A percentile compares a stretch with the other conserved stretches of the same genome.
Conservation (phyloP, 2,113 vertebrate genomes). For the Plecotus auritus region DNA sequence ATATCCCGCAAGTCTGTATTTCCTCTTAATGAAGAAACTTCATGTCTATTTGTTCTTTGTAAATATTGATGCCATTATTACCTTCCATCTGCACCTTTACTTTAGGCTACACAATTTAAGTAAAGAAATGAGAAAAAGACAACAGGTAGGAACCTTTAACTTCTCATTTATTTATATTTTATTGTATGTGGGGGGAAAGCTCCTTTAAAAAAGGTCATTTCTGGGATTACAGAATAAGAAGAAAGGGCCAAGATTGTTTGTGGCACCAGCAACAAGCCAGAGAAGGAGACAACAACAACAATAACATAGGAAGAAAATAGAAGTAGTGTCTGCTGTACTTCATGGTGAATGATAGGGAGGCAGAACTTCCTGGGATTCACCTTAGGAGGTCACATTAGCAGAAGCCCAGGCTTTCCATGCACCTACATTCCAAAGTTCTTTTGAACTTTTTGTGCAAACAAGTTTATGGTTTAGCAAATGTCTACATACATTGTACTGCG, state of each 20-base stretch:
- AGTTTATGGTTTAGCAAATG: not conserved
- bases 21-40: not conserved
- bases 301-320: not conserved
- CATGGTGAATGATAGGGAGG: not conserved
- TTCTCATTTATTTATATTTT: slow-evolving; percentile 1
- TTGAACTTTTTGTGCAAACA: not conserved
- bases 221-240: not conserved
- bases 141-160: not conserved
- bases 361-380: not conserved
- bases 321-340: not conserved
- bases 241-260: not conserved
- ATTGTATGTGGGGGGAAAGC: not conserved
- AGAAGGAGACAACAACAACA: not conserved
- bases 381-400: not conserved
- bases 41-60: not conserved
- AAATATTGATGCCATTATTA: not conserved
- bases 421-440: not conserved
- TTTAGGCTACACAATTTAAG: not conserved
- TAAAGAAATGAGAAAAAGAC: not conserved
- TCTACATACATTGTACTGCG: not conserved
- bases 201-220: not conserved
- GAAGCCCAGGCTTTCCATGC: not conserved
- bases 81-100: not conserved
- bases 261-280: not conserved
- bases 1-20: not conserved